These are phyloP conservation scores for Microcebus lehilahytsara DNA, from an alignment of 2,113 vertebrate species.

Conservation along the genomic window DNA sequence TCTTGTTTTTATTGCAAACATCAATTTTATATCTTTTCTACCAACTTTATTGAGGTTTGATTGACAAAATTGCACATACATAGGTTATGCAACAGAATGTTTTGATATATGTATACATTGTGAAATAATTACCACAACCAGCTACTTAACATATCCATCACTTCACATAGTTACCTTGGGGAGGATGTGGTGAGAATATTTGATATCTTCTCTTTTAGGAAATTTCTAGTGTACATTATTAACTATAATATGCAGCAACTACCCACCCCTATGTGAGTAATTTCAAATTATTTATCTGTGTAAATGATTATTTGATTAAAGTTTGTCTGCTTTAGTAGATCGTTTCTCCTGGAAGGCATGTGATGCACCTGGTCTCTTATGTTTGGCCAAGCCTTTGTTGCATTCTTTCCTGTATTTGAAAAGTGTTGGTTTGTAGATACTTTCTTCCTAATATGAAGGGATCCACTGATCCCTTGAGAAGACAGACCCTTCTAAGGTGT, in stretches of 20 bases:
- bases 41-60: not conserved
- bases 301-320: not conserved
- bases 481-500: not conserved
- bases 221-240: not conserved
- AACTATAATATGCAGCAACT: not conserved
- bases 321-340: not conserved
- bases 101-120: no score
- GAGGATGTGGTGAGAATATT: not conserved
- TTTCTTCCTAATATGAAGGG: not conserved
- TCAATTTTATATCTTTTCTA: not conserved
- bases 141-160: not conserved
- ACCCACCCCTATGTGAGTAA: not conserved
- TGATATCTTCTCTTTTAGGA: not conserved
- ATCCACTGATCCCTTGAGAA: not conserved
- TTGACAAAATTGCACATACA: not conserved
- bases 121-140: not conserved
- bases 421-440: not conserved
- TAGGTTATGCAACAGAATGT: not conserved
- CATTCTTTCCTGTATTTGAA: not conserved
- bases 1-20: not conserved
- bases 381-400: not conserved
- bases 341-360: not conserved
- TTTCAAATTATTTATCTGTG: not conserved
- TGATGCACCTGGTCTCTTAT: no score
- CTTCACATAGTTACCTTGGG: not conserved